Percentiles rank a stretch among this genome's conserved stretches.
phyloP scores from a whole-genome alignment of 2,797 vertebrate species.

The Mus spretus region DNA sequence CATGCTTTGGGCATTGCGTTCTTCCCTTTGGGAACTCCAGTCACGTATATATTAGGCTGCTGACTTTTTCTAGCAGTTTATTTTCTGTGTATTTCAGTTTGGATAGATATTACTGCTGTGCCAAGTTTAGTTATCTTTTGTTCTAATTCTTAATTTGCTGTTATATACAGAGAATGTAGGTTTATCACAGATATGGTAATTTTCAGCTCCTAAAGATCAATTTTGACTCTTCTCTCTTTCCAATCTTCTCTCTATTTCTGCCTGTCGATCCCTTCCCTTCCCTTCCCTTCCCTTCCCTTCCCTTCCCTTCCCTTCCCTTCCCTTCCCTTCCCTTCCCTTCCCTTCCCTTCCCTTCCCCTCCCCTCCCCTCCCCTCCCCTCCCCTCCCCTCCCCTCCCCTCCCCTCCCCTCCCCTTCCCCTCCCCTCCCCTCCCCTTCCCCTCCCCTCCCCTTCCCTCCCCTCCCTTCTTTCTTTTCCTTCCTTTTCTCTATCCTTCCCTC shows the following conservation, averaged over 20 bases:
- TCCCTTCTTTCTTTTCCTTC: rapidly evolving
- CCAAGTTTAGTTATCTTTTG: conserved; percentile 3
- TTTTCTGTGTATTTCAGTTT: conserved; percentile 21
- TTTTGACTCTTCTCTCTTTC: background rate
- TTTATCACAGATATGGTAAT: conserved; percentile 20
- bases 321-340: too few species aligned
- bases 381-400: too few species aligned
- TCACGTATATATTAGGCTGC: background rate
- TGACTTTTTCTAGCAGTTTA: background rate
- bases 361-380: too few species aligned
- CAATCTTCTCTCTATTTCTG: background rate
- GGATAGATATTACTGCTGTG: background rate
- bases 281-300: too few species aligned
- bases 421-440: too few species aligned
- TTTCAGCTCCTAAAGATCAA: conserved; percentile 9
- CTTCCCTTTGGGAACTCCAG: background rate
- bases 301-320: rapidly evolving
- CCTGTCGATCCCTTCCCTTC: too few species aligned
- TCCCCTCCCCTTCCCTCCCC: too few species aligned
- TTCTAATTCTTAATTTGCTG: background rate
- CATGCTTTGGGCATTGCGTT: background rate
- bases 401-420: rapidly evolving
- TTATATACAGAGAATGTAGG: background rate
- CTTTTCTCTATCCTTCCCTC: too few species aligned
- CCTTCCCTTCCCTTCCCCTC: too few species aligned